Evolutionary conservation across 2,888 invertebrate species (phyloP).

Genomic region (Hypercompe scribonia): DNA sequence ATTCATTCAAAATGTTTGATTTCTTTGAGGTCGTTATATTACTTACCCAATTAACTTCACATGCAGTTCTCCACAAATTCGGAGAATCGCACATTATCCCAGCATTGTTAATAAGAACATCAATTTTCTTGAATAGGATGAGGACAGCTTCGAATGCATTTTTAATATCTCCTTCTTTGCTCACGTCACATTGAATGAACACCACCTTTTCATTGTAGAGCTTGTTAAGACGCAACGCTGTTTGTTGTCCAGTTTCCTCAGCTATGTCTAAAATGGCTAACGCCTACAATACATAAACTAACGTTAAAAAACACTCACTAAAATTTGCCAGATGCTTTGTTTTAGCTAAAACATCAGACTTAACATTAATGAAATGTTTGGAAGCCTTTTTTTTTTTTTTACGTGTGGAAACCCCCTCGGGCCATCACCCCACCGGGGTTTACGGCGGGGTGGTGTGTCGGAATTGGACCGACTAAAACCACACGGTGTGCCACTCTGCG

Average conservation of each 20-base stretch:
- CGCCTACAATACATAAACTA: slow-evolving; percentile 21
- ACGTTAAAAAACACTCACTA: neutral
- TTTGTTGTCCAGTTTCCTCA: slow-evolving; percentile 55
- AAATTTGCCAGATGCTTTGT: neutral
- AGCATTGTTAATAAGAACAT: slow-evolving; percentile 69
- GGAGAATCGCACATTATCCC: slow-evolving; percentile 64
- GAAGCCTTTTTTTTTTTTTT: too few species aligned
- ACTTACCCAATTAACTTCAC: slow-evolving; percentile 65
- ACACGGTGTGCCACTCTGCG: too few species aligned
- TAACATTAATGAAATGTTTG: too few species aligned
- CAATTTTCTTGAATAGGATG: slow-evolving; percentile 53
- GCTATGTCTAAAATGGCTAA: slow-evolving; percentile 63
- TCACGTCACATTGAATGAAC: slow-evolving; percentile 65
- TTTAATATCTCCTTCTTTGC: slow-evolving; percentile 58
- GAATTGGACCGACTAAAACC: too few species aligned
- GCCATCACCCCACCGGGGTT: too few species aligned
- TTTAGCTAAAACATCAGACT: too few species aligned
- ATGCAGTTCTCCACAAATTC: slow-evolving; percentile 57
- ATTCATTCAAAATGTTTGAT: neutral
- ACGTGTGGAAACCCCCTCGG: too few species aligned
- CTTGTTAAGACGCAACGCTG: slow-evolving; percentile 52
- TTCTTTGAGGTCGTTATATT: too few species aligned
- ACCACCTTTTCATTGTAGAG: slow-evolving; percentile 50
- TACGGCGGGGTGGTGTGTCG: too few species aligned
- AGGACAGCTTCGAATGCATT: slow-evolving; percentile 57